Evolutionary conservation across 2,113 vertebrate species (phyloP).

Genomic region (Thymallus thymallus): DNA sequence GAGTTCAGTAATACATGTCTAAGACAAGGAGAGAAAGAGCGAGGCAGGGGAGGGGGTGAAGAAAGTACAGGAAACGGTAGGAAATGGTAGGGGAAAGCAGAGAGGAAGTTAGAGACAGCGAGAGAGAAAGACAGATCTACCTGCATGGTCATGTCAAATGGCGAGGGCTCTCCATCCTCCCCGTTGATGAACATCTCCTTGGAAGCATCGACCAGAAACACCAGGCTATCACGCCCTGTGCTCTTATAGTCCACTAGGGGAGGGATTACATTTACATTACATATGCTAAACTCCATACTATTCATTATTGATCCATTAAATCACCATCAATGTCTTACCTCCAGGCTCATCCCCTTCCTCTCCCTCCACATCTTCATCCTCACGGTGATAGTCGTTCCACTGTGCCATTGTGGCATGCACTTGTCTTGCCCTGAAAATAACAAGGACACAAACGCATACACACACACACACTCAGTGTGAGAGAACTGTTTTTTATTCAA

Average conservation of each 20-base stretch:
- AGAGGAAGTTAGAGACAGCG: neutral
- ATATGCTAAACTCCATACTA: neutral
- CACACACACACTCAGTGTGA: neutral
- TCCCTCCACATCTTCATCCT: slow-evolving; percentile 76
- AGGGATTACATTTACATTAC: neutral
- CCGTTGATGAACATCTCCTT: slow-evolving; percentile 86
- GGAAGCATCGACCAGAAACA: slow-evolving; percentile 92
- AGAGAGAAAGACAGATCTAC: slow-evolving; percentile 56
- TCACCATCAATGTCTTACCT: slow-evolving; percentile 66
- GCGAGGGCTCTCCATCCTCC: slow-evolving; percentile 69
- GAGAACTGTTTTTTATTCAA: neutral
- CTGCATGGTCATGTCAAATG: slow-evolving; percentile 93
- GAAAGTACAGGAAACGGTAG: neutral
- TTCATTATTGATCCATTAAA: too few relatives aligned
- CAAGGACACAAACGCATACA: too few relatives aligned
- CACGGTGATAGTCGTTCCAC: slow-evolving; percentile 81
- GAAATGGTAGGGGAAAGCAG: neutral
- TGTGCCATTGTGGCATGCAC: slow-evolving; percentile 76
- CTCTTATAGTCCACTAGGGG: slow-evolving; percentile 71
- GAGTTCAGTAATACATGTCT: too few relatives aligned
- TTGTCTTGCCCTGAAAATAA: neutral
- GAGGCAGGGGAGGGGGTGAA: neutral
- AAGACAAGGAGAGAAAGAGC: neutral
- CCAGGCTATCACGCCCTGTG: slow-evolving; percentile 88
- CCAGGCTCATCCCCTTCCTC: slow-evolving; percentile 70